phyloP scores from a whole-genome alignment of 2,888 invertebrate genomes.

The Parochlus steinenii region DNA sequence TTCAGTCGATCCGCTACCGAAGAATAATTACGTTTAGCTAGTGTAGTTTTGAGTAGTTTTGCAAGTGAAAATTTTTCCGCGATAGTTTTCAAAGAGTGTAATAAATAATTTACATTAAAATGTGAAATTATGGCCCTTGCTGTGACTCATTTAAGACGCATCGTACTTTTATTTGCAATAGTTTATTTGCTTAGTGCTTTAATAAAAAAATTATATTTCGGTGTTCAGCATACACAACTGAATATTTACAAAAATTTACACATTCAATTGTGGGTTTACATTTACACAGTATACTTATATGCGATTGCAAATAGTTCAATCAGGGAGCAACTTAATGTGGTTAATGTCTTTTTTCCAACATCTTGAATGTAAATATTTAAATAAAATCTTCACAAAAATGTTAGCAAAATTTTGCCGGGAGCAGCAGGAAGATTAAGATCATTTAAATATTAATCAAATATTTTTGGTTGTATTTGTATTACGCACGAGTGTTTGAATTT shows the following conservation, averaged over 20 bases:
- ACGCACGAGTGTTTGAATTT: too few relatives aligned
- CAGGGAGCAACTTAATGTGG: conserved; percentile 1
- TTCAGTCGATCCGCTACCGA: too few relatives aligned
- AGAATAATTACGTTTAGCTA: too few relatives aligned
- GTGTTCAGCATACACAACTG: background rate
- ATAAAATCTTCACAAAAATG: too few relatives aligned
- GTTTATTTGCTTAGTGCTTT: conserved; percentile 21
- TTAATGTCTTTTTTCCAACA: conserved; percentile 3
- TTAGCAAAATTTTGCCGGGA: too few relatives aligned
- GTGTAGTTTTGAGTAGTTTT: too few relatives aligned
- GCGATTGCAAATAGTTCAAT: conserved; percentile 12
- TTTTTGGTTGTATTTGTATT: too few relatives aligned
- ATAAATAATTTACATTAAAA: too few relatives aligned
- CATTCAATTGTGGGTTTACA: conserved; percentile 28
- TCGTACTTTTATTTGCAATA: conserved; percentile 26
- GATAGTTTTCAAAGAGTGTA: too few relatives aligned
- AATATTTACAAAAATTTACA: conserved; percentile 20
- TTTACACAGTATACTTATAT: conserved; percentile 26
- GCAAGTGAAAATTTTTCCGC: too few relatives aligned
- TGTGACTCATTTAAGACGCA: conserved; percentile 26
- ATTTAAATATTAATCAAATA: too few relatives aligned
- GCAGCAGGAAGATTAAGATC: too few relatives aligned
- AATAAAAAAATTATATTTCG: background rate
- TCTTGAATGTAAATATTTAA: background rate
- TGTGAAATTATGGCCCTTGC: conserved; percentile 22